Base-by-base conservation (phyloP, 2,113 vertebrate genomes). In the Lampris incognitus region DNA sequence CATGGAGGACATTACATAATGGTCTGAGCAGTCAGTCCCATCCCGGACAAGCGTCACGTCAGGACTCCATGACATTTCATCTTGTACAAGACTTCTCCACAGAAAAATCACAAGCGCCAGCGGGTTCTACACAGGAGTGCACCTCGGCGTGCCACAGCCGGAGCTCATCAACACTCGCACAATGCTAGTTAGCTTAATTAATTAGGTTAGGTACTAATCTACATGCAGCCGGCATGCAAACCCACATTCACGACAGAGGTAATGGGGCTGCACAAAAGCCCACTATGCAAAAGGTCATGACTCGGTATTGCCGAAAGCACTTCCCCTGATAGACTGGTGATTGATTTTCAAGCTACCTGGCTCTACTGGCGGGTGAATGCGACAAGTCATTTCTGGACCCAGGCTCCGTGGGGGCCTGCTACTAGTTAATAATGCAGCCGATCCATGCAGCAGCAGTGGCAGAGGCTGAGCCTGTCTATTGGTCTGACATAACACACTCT, bases 351-450 rank as follows among this genome's bases (percentile, higher is more conserved):
- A 24, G 11, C 64, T 41, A 52, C 52, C 9, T 8, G 40, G 42
- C 54, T 61, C 6, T 24, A 61, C 9, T 7, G 37, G 49, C 48
- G 10, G 39, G 6, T 71, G 80, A 6, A 52, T 73, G 64, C 41
- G 50, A 61, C 69, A 64, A 24, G 24, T 24, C 24, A 24, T 24
- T 57, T 58, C 57, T 50, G 65, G 54, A 67, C 24, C 50, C 67
- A 24, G 56, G 48, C 57, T 56, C 9, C 1, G 13, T 39, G 58
- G 68, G 62, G 40, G 61, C 24, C 42, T 13, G 59, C 54, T 63
- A 5, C n/a, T 71, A 9, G 37, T 83, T 64, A 83, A 83, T 83
- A 81, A 83, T 79, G 46, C 41, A 74, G 40, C 3, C 44, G 44
- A 59, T 72, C 60, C 24, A 79, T 40, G 62, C 65, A n/a, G 70